Percentiles rank a stretch among this genome's conserved stretches.
Evolutionary conservation across 2,797 vertebrate genomes (phyloP).

Genomic region (Phalanger gymnotis): DNA sequence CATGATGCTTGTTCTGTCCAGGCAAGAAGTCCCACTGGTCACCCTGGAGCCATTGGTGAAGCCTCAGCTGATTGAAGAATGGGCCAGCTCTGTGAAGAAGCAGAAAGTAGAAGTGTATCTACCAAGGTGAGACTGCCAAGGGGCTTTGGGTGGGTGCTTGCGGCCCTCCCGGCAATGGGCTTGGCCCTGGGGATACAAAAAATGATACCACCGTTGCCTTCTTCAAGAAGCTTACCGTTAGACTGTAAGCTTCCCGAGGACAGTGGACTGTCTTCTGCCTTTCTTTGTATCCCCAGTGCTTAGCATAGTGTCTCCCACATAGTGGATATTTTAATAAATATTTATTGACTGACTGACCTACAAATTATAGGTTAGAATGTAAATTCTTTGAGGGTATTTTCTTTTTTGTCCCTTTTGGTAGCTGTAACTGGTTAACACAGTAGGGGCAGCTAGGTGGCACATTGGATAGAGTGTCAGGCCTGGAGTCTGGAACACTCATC

Average conservation of each 20-base stretch:
- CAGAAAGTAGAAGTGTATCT: conserved; percentile 99
- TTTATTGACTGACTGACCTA: neutral
- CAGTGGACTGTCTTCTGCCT: neutral
- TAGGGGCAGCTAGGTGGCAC: too few species aligned
- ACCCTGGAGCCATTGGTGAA: conserved; percentile 95
- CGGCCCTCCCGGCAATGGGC: neutral
- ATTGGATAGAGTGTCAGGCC: too few species aligned
- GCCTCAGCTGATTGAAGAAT: conserved; percentile 94
- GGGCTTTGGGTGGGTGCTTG: neutral
- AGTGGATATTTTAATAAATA: neutral
- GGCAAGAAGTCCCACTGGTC: conserved; percentile 96
- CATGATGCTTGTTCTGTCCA: conserved; percentile 96
- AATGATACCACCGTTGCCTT: neutral
- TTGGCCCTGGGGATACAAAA: neutral
- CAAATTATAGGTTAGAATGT: neutral
- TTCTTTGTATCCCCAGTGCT: neutral
- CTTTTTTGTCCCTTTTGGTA: too few species aligned
- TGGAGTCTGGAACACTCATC: too few species aligned
- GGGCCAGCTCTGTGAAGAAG: conserved; percentile 96
- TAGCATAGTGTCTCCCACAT: neutral
- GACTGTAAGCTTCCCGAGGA: neutral
- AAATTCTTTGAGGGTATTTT: neutral
- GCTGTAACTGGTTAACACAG: too few species aligned
- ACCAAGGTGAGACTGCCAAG: conserved; percentile 89
- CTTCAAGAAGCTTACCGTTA: neutral